These are phyloP conservation scores for Chironomus tepperi DNA, from an alignment of 1,140 invertebrate species.

Conservation along the genomic window DNA sequence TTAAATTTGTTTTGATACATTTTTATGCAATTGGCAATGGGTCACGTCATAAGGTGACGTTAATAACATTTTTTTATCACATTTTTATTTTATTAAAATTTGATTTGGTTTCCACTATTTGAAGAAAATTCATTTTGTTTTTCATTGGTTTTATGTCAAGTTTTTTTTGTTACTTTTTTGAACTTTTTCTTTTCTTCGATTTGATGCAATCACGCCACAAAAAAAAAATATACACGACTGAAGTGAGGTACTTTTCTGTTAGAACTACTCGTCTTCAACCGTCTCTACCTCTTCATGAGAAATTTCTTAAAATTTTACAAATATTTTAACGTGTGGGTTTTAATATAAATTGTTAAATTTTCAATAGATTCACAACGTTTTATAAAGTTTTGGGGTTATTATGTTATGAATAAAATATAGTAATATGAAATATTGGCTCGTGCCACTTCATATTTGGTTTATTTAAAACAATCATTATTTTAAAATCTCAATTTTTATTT, in stretches of 20 bases:
- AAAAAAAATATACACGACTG: neutral
- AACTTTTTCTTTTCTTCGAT: neutral
- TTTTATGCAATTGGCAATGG: conserved; percentile 35
- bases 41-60: conserved; percentile 56
- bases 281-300: too few relatives aligned
- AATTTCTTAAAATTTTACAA: too few relatives aligned
- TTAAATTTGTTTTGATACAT: neutral
- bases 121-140: conserved; percentile 10
- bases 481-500: too few relatives aligned
- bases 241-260: too few relatives aligned
- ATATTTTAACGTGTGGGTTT: neutral
- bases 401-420: too few relatives aligned
- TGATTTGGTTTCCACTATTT: conserved; percentile 18
- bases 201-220: neutral
- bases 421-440: too few relatives aligned
- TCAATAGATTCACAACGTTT: too few relatives aligned
- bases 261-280: too few relatives aligned
- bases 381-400: too few relatives aligned
- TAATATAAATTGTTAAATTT: too few relatives aligned
- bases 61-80: conserved; percentile 36
- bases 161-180: neutral
- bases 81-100: neutral
- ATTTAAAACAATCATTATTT: too few relatives aligned
- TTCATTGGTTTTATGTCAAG: conserved; percentile 1
- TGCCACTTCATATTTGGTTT: too few relatives aligned